phyloP scores from a whole-genome alignment of 2,113 vertebrate species.

The Entosphenus tridentatus region DNA sequence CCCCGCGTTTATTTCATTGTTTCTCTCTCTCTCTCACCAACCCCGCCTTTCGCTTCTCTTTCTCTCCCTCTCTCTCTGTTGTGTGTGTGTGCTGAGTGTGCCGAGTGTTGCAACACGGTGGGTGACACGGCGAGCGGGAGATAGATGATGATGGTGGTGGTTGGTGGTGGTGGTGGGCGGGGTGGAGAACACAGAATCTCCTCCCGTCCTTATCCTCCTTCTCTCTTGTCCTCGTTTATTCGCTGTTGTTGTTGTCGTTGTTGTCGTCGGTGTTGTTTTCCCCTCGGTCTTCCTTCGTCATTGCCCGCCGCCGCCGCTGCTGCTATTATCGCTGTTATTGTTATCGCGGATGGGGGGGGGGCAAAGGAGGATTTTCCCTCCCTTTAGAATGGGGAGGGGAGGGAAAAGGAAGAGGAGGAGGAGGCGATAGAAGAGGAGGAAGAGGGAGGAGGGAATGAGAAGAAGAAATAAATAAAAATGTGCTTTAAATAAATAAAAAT shows the following conservation, averaged over 20 bases:
- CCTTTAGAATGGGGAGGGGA: background rate
- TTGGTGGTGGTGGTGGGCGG: conserved; percentile 1
- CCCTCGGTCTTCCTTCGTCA: no score
- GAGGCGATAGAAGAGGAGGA: background rate
- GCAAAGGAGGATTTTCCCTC: background rate
- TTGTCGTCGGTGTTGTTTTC: no score
- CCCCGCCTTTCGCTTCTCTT: conserved; percentile 4
- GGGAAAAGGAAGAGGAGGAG: background rate
- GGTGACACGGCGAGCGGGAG: no score
- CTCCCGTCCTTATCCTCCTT: conserved; percentile 6
- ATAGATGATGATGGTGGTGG: background rate
- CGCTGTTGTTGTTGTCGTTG: conserved; percentile 3
- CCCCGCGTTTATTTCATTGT: conserved; percentile 32
- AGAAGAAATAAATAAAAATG: background rate
- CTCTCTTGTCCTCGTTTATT: background rate
- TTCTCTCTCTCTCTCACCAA: background rate
- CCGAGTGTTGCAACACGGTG: no score
- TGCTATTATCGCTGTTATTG: conserved; percentile 1
- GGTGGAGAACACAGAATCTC: background rate
- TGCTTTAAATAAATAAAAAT: no score
- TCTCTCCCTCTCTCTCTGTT: background rate
- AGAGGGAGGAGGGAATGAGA: background rate
- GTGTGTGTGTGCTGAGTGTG: background rate
- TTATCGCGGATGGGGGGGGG: background rate
- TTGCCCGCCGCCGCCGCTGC: background rate